Evolutionary conservation across 2,888 invertebrate genomes (phyloP).

Genomic region (Carpatolechia fugitivella): DNA sequence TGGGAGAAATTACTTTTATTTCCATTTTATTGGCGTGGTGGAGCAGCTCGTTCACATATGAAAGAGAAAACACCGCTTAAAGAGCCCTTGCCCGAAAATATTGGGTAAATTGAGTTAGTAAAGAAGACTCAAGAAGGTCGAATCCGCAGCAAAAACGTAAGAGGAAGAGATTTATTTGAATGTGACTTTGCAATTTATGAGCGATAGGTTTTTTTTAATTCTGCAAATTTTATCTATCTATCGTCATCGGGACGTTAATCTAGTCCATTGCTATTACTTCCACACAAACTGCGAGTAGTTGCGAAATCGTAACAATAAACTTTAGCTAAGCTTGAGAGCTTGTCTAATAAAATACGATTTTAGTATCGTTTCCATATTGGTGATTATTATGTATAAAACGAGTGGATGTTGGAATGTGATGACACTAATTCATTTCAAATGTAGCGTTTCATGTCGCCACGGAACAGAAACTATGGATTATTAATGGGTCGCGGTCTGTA

Average conservation of each 20-base stretch:
- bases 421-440: slow-evolving; percentile 22
- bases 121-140: slow-evolving; percentile 8
- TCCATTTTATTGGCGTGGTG: not conserved
- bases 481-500: slow-evolving; percentile 25
- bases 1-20: not conserved
- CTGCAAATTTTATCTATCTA: too few species aligned
- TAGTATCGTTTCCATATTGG: slow-evolving; percentile 19
- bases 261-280: not conserved
- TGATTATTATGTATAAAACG: slow-evolving; percentile 16
- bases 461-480: slow-evolving; percentile 25
- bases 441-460: slow-evolving; percentile 28
- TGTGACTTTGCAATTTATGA: slow-evolving; percentile 5
- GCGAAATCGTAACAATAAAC: slow-evolving; percentile 19
- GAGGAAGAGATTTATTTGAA: slow-evolving; percentile 12
- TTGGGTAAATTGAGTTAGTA: not conserved
- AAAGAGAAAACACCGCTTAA: not conserved
- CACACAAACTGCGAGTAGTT: slow-evolving; percentile 1
- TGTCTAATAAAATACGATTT: slow-evolving; percentile 18
- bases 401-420: slow-evolving; percentile 20
- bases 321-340: slow-evolving; percentile 16
- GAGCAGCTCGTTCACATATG: not conserved
- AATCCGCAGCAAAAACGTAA: slow-evolving; percentile 15
- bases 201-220: not conserved
- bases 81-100: not conserved
- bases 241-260: too few species aligned